Evolutionary conservation across 2,113 vertebrate species (phyloP).

Genomic region (Pachycephala philippinensis): DNA sequence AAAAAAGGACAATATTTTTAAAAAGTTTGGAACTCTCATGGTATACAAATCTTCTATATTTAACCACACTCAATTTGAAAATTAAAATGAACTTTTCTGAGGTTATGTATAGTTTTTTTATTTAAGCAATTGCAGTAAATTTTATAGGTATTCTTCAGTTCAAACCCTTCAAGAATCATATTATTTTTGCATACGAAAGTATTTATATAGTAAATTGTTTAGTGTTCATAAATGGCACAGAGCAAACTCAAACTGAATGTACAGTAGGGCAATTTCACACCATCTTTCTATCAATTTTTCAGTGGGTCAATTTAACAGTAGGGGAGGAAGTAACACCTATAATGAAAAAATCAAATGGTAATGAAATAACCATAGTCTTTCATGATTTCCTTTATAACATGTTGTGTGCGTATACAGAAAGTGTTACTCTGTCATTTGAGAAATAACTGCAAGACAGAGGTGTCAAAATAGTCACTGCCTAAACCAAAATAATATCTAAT

Average conservation of each 20-base stretch:
- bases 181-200: neutral
- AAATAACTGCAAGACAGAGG: neutral
- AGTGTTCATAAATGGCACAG: neutral
- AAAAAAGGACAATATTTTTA: neutral
- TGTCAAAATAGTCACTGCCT: neutral
- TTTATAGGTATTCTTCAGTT: neutral
- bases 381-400: neutral
- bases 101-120: neutral
- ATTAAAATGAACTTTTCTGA: neutral
- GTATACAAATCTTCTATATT: neutral
- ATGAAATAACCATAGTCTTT: slow-evolving; percentile 7
- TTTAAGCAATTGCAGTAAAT: neutral
- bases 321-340: neutral
- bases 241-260: neutral
- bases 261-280: neutral
- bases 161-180: neutral
- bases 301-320: slow-evolving; percentile 14
- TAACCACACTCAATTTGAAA: neutral
- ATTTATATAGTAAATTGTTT: neutral
- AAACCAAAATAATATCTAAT: neutral
- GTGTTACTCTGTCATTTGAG: neutral
- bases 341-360: neutral
- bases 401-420: neutral
- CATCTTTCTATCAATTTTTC: slow-evolving; percentile 21
- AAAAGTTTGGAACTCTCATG: neutral